Evolutionary conservation across 2,797 vertebrate species (phyloP).

Genomic region (Phyllotis vaccarum): DNA sequence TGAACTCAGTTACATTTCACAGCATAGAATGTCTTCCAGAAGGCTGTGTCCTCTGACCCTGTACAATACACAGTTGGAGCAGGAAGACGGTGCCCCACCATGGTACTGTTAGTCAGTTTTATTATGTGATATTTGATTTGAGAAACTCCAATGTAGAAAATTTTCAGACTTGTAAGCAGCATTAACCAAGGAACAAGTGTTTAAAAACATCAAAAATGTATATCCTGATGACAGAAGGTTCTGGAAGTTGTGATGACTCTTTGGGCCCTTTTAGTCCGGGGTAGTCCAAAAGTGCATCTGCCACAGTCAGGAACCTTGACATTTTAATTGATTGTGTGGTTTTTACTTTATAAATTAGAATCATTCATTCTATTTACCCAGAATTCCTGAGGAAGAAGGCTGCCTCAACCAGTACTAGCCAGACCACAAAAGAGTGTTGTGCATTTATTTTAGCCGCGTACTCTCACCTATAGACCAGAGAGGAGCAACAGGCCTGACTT

Average conservation of each 20-base stretch:
- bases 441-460: background rate
- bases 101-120: background rate
- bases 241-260: background rate
- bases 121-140: background rate
- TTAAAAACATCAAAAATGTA: background rate
- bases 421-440: background rate
- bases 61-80: background rate
- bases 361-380: background rate
- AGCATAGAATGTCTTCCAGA: background rate
- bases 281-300: background rate
- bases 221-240: background rate
- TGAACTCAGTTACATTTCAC: background rate
- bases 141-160: background rate
- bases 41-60: background rate
- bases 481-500: background rate
- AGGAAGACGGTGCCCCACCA: background rate
- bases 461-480: background rate
- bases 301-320: background rate
- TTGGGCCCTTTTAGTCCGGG: background rate
- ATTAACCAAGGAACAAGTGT: background rate
- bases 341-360: background rate
- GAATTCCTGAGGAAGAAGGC: background rate
- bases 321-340: background rate
- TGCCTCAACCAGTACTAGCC: background rate
- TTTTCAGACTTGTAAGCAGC: background rate